phyloP scores from a whole-genome alignment of 2,888 invertebrate species.

The Caenorhabditis angaria region DNA sequence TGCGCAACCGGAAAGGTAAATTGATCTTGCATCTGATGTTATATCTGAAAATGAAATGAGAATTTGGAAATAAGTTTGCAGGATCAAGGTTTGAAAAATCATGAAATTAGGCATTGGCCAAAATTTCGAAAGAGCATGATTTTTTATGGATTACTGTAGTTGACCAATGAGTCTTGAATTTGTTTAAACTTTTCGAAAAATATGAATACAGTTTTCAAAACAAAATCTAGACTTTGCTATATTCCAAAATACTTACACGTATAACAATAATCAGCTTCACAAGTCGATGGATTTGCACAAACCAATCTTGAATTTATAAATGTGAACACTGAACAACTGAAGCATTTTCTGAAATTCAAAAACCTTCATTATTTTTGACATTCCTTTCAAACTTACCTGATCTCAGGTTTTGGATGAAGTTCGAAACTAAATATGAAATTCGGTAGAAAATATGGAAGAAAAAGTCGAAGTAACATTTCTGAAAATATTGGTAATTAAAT shows the following conservation, averaged over 20 bases:
- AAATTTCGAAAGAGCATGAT: too few relatives aligned
- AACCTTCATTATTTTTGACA: background rate
- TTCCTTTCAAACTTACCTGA: background rate
- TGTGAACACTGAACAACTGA: constrained; percentile 50
- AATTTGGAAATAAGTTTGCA: background rate
- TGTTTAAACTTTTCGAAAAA: background rate
- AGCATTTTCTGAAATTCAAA: constrained; percentile 38
- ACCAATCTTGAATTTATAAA: constrained; percentile 47
- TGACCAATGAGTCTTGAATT: too few relatives aligned
- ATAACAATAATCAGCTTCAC: constrained; percentile 44
- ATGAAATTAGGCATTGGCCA: too few relatives aligned
- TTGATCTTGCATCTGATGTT: constrained; percentile 41
- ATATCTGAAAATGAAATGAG: constrained; percentile 36
- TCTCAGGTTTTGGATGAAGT: background rate
- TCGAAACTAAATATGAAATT: background rate
- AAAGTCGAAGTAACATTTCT: background rate
- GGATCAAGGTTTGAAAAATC: background rate
- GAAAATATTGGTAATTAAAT: background rate
- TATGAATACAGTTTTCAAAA: background rate
- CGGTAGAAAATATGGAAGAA: background rate
- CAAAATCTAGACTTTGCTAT: too few relatives aligned
- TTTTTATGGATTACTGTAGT: too few relatives aligned
- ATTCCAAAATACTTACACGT: constrained; percentile 24
- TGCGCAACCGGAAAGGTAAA: constrained; percentile 47
- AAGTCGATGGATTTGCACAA: constrained; percentile 48